Conservation (phyloP, 92 coral and sea anemone genomes). For the Diadumene lineata region DNA sequence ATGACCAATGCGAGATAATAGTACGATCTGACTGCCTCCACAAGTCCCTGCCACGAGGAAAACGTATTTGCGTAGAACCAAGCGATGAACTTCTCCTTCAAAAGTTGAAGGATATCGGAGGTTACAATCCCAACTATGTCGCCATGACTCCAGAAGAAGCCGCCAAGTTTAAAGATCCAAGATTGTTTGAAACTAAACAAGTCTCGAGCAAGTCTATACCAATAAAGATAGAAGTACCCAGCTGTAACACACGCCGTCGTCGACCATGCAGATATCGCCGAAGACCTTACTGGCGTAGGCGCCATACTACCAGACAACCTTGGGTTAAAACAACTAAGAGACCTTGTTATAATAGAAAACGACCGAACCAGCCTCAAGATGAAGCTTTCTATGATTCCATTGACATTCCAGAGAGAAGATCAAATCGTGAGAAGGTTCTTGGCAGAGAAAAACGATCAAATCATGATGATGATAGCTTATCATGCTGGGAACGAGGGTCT, state of each 20-base stretch:
- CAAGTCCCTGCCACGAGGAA: not conserved
- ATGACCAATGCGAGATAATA: constrained; percentile 6
- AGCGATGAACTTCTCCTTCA: constrained; percentile 13
- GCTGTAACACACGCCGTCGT: not conserved
- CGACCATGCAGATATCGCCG: not conserved
- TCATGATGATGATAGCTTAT: too few species aligned
- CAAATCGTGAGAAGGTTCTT: not conserved
- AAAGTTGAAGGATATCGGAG: constrained; percentile 33
- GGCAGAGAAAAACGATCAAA: not conserved
- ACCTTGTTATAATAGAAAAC: too few species aligned
- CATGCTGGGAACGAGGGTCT: constrained; percentile 9
- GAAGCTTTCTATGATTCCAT: not conserved
- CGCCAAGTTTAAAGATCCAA: constrained; percentile 37
- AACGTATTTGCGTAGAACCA: constrained; percentile 15
- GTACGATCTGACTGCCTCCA: constrained; percentile 8
- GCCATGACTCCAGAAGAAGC: constrained; percentile 32
- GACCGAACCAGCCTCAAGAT: not conserved
- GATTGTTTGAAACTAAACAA: not conserved
- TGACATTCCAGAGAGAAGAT: not conserved
- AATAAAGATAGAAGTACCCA: not conserved
- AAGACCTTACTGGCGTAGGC: not conserved
- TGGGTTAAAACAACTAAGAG: too few species aligned
- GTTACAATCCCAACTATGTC: constrained; percentile 31
- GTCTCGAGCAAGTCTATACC: not conserved
- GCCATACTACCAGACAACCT: too few species aligned